Conservation (phyloP, 2,888 invertebrate species). For the Mayetiola destructor region DNA sequence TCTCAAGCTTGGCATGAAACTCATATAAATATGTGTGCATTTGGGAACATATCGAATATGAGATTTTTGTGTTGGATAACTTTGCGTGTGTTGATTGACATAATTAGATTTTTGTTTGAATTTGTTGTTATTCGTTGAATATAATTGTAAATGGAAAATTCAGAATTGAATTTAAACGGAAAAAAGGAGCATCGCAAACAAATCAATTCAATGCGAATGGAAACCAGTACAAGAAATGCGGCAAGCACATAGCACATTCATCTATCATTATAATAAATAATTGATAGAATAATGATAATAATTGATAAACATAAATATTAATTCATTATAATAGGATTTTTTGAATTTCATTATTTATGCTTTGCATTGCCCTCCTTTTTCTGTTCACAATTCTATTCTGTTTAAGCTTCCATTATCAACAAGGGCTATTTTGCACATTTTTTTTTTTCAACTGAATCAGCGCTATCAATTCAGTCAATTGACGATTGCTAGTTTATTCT, state of each 20-base stretch:
- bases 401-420: not conserved
- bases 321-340: not conserved
- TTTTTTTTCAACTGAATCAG: not conserved
- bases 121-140: not conserved
- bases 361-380: not conserved
- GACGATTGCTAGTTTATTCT: not conserved
- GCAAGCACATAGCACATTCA: not conserved
- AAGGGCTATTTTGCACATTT: not conserved
- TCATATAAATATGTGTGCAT: not conserved
- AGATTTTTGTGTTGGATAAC: not conserved
- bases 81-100: conserved; percentile 3
- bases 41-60: not conserved
- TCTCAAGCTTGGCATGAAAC: not conserved
- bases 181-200: not conserved
- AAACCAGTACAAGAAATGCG: not conserved
- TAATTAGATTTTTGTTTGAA: not conserved
- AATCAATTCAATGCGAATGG: not conserved
- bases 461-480: not conserved
- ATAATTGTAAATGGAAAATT: not conserved
- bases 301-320: not conserved
- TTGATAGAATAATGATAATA: not conserved
- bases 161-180: not conserved
- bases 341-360: not conserved
- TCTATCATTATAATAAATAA: not conserved
- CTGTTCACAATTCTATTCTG: not conserved